phyloP scores from a whole-genome alignment of 2,888 invertebrate genomes.

The Syrista parreyssii region DNA sequence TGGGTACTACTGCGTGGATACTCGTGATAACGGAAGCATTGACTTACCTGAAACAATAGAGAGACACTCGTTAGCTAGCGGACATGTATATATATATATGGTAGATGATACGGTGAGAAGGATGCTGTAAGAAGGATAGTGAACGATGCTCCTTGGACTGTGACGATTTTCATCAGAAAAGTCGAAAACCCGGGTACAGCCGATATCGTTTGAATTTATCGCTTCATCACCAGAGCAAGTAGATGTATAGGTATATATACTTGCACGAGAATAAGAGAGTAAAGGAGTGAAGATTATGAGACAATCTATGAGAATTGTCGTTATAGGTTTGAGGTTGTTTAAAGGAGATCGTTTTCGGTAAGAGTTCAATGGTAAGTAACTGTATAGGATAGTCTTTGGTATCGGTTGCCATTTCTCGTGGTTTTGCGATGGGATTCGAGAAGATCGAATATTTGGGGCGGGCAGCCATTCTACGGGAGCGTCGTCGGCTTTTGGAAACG shows the following conservation, averaged over 20 bases:
- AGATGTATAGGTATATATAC: background rate
- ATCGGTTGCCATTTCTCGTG: background rate
- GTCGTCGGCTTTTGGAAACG: slow-evolving; percentile 45
- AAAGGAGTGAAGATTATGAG: background rate
- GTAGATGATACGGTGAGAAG: background rate
- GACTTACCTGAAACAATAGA: background rate
- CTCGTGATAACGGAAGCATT: background rate
- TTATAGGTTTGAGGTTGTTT: background rate
- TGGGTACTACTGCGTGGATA: background rate
- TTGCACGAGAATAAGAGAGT: background rate
- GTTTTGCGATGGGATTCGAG: background rate
- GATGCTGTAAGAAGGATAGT: background rate
- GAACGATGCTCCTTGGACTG: background rate
- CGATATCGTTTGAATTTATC: background rate
- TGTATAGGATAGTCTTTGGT: background rate
- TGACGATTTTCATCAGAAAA: background rate
- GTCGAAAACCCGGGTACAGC: background rate
- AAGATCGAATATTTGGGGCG: slow-evolving; percentile 1
- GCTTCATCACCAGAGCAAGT: background rate
- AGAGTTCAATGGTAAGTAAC: background rate
- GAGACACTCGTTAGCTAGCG: background rate
- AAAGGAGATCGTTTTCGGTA: background rate
- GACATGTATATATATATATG: background rate
- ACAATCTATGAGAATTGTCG: background rate
- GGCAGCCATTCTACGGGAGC: background rate